phyloP scores from a whole-genome alignment of 1,140 invertebrate species.

The Pseudomyrmex gracilis region DNA sequence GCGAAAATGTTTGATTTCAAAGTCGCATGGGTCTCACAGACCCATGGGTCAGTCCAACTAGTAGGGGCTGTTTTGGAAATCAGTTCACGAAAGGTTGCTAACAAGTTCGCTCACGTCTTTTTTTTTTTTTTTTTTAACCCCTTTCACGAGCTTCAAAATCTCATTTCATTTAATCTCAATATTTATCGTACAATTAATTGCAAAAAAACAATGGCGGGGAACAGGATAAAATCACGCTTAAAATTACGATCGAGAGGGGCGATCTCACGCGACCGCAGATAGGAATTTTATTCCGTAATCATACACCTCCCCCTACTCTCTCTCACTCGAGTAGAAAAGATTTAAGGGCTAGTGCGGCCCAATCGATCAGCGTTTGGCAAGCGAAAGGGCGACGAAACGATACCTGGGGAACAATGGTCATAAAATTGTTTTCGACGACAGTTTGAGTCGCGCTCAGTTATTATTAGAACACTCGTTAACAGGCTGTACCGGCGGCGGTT shows the following conservation, averaged over 20 bases:
- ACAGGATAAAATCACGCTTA: neutral
- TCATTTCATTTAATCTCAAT: neutral
- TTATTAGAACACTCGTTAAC: conserved; percentile 62
- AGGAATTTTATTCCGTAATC: conserved; percentile 29
- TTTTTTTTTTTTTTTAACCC: no score
- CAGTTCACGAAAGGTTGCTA: no score
- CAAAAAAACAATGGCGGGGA: no score
- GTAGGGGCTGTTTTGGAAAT: no score
- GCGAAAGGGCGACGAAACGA: conserved; percentile 9
- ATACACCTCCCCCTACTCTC: neutral
- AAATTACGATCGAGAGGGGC: neutral
- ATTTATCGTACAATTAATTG: neutral
- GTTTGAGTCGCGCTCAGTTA: conserved; percentile 26
- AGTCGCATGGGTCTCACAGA: no score
- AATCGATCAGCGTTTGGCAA: conserved; percentile 45
- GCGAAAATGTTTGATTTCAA: no score
- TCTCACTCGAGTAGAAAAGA: neutral
- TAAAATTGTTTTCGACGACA: conserved; percentile 62
- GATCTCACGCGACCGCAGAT: no score
- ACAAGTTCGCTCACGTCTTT: no score
- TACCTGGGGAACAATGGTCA: conserved; percentile 1
- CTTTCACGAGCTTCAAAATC: no score
- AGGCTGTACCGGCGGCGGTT: conserved; percentile 15
- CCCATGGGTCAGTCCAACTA: no score
- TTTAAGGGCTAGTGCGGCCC: conserved; percentile 19